Conservation (phyloP, 2,888 invertebrate genomes). For the Falcaria lacertinaria region DNA sequence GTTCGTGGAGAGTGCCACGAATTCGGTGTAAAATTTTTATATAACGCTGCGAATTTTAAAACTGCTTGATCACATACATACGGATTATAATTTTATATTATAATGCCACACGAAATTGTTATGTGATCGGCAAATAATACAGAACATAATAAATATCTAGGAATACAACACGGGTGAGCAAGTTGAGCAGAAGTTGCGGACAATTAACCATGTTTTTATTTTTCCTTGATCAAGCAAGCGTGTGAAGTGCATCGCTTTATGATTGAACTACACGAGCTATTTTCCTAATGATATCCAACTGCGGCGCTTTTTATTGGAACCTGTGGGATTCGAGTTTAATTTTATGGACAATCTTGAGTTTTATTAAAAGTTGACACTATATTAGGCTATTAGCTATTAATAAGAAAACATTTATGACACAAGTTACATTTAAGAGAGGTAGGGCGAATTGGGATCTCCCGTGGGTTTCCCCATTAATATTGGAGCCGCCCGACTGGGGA, state of each 20-base stretch:
- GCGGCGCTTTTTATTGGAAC: neutral
- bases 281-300: neutral
- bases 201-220: conserved; percentile 2
- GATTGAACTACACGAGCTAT: neutral
- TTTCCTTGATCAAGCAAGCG: conserved; percentile 4
- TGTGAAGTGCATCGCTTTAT: neutral
- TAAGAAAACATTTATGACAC: no score
- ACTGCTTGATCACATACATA: conserved; percentile 14
- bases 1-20: conserved; percentile 55
- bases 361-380: neutral
- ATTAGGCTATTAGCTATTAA: no score
- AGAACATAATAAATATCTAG: neutral
- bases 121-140: neutral
- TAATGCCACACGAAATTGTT: conserved; percentile 1
- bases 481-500: no score
- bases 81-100: conserved; percentile 12
- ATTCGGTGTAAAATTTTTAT: conserved; percentile 66
- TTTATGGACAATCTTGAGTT: neutral
- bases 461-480: no score
- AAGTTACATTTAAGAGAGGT: no score
- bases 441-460: no score
- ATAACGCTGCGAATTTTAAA: conserved; percentile 54
- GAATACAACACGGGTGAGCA: neutral
- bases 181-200: neutral
- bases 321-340: neutral